Percentiles rank a stretch among this genome's conserved stretches.
phyloP scores from a whole-genome alignment of 2,888 invertebrate genomes.

The Mantis religiosa region DNA sequence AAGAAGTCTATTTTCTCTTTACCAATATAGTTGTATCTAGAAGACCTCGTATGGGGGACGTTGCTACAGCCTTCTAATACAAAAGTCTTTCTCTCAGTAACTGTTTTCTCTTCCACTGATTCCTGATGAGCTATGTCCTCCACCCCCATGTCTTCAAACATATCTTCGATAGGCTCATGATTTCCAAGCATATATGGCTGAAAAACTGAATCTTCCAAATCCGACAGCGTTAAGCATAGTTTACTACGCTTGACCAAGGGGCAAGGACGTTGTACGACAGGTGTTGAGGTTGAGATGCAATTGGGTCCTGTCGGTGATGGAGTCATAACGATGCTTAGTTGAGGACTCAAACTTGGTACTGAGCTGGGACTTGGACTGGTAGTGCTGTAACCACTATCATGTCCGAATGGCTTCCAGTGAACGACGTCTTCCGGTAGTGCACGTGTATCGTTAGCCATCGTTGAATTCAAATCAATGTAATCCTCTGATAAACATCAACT shows the following conservation, averaged over 20 bases:
- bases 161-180: neutral
- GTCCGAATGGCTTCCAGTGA: neutral
- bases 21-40: neutral
- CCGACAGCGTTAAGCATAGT: neutral
- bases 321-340: neutral
- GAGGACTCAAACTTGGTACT: neutral
- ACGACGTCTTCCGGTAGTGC: neutral
- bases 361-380: neutral
- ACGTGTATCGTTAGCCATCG: neutral
- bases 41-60: neutral
- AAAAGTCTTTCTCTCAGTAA: neutral
- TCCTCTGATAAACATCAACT: too few species aligned
- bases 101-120: neutral
- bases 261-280: neutral
- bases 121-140: neutral
- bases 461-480: too few species aligned
- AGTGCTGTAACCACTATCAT: slow-evolving; percentile 13
- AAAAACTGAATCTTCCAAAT: neutral
- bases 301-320: neutral
- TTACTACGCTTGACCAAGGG: neutral
- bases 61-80: neutral
- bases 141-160: neutral
- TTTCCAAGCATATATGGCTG: neutral
- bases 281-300: neutral
- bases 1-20: slow-evolving; percentile 18